A percentile compares a stretch with the other conserved stretches of the same genome.
phyloP scores from a whole-genome alignment of 1,140 invertebrate species.

The Eupristina koningsbergeri region DNA sequence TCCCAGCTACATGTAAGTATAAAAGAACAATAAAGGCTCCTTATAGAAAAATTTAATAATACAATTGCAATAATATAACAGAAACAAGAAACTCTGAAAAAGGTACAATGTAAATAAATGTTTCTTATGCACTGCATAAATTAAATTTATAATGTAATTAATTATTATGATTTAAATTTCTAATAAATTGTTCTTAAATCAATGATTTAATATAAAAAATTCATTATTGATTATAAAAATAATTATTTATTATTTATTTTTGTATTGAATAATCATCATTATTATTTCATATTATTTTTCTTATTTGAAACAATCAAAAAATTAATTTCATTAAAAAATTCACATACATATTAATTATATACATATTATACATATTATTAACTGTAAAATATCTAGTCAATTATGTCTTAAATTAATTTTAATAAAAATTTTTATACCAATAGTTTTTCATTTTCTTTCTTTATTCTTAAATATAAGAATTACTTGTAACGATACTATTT shows the following conservation, averaged over 20 bases:
- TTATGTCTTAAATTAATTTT: background rate
- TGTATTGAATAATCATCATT: background rate
- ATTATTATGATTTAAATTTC: no score
- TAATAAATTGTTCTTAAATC: background rate
- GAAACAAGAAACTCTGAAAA: background rate
- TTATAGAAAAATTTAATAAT: conserved; percentile 22
- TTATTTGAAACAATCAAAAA: background rate
- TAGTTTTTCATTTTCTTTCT: background rate
- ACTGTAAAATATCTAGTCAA: background rate
- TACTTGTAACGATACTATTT: background rate
- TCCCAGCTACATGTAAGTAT: background rate
- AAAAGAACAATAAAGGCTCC: background rate
- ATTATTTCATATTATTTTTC: background rate
- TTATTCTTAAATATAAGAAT: background rate
- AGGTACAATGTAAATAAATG: background rate
- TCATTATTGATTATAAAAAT: conserved; percentile 15
- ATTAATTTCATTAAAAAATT: background rate
- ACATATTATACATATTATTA: no score
- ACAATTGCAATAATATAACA: background rate
- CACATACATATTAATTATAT: background rate
- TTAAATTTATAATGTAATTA: no score
- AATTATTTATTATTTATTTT: background rate
- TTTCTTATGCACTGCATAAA: background rate
- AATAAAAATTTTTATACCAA: background rate
- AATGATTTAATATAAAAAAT: background rate